These are phyloP conservation scores for Lepidostoma basale DNA, from an alignment of 1,140 invertebrate species.

Conservation along the genomic window DNA sequence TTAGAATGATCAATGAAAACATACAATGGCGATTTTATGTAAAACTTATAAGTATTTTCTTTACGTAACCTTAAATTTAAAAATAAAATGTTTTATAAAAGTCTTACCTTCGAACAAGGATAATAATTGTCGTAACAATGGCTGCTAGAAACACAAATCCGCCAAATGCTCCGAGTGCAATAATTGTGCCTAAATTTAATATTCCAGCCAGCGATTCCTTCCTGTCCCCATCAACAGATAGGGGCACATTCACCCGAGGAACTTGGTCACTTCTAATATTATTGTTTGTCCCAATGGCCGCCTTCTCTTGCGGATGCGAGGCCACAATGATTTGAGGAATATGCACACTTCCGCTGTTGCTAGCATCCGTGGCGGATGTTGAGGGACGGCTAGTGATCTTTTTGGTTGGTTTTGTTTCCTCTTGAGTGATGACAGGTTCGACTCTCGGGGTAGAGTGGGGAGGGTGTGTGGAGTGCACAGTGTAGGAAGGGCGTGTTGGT, in stretches of 20 bases:
- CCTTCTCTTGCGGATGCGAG: conserved; percentile 67
- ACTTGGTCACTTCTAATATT: conserved; percentile 61
- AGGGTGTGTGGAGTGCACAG: conserved; percentile 34
- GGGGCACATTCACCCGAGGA: conserved; percentile 71
- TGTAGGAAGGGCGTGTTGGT: conserved; percentile 33
- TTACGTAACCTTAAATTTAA: background rate
- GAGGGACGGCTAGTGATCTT: conserved; percentile 36
- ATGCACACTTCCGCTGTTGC: conserved; percentile 50
- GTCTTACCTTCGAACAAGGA: conserved; percentile 83
- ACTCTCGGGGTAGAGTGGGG: conserved; percentile 48
- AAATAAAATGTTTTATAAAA: background rate
- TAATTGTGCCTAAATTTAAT: conserved; percentile 84
- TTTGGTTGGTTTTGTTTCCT: conserved; percentile 32
- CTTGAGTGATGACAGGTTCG: conserved; percentile 41
- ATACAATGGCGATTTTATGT: too few relatives aligned
- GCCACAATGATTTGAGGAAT: conserved; percentile 67
- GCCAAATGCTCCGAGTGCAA: conserved; percentile 87
- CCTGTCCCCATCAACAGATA: conserved; percentile 69
- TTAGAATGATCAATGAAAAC: too few relatives aligned
- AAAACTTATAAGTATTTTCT: background rate
- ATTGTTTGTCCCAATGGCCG: conserved; percentile 53
- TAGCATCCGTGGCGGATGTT: conserved; percentile 39
- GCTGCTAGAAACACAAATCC: conserved; percentile 89
- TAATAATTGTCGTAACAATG: conserved; percentile 86
- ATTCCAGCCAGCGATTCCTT: conserved; percentile 73